These are phyloP conservation scores for Andrena fulva DNA, from an alignment of 2,888 invertebrate species.

Conservation along the genomic window DNA sequence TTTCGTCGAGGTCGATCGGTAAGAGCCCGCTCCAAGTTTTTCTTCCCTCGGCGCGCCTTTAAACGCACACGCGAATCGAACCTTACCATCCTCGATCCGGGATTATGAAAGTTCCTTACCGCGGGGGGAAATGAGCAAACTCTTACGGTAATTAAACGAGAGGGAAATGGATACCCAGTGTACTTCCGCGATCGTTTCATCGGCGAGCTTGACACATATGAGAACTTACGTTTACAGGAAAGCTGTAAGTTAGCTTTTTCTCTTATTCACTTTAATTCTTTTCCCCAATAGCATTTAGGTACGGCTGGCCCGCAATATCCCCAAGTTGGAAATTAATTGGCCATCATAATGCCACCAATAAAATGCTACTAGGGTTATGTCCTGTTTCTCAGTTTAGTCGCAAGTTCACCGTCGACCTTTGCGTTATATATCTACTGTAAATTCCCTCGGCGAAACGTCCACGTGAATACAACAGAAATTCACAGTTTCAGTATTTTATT, in stretches of 20 bases:
- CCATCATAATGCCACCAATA: no score
- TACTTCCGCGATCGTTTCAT: constrained; percentile 72
- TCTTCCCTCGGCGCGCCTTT: not conserved
- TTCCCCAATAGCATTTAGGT: not conserved
- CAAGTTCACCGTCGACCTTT: not conserved
- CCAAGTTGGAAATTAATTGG: no score
- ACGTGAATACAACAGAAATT: not conserved
- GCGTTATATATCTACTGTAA: no score
- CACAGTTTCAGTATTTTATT: not conserved
- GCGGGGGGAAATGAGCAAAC: constrained; percentile 35
- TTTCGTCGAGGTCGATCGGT: not conserved
- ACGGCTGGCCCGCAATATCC: no score
- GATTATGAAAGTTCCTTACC: constrained; percentile 36
- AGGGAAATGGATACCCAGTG: constrained; percentile 61
- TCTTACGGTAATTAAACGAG: constrained; percentile 58
- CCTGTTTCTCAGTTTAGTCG: not conserved
- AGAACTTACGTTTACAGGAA: not conserved
- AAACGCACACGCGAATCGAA: constrained; percentile 26
- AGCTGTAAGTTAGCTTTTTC: constrained; percentile 3
- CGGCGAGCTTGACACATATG: not conserved
- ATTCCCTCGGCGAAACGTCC: not conserved
- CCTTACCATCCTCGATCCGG: constrained; percentile 16
- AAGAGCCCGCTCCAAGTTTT: not conserved
- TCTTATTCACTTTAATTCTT: not conserved
- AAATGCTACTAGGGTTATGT: not conserved